Evolutionary conservation across 2,888 invertebrate genomes (phyloP).

Genomic region (Dromius quadrimaculatus): DNA sequence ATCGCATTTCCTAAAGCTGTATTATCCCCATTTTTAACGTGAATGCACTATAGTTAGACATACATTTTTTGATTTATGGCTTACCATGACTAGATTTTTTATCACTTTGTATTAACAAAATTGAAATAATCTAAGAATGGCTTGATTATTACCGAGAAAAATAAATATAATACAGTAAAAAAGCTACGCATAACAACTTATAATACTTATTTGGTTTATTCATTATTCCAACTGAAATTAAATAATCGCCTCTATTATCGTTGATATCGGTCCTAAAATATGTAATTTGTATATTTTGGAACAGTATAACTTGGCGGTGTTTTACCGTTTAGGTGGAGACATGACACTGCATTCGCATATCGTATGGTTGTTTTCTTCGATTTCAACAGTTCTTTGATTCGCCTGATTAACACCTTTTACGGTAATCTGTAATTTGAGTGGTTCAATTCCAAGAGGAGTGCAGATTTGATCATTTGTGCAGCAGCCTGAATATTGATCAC

Average conservation of each 20-base stretch:
- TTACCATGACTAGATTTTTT: no score
- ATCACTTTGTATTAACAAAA: no score
- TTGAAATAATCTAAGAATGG: no score
- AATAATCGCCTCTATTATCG: neutral
- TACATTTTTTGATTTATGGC: no score
- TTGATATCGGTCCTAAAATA: slow-evolving; percentile 5
- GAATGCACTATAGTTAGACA: no score
- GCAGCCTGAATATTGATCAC: slow-evolving; percentile 62
- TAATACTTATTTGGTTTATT: neutral
- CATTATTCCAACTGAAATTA: slow-evolving; percentile 5
- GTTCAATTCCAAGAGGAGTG: slow-evolving; percentile 56
- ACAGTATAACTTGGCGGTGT: slow-evolving; percentile 1
- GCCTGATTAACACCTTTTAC: slow-evolving; percentile 53
- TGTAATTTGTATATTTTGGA: neutral
- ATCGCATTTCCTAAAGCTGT: no score
- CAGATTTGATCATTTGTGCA: slow-evolving; percentile 59
- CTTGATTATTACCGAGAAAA: no score
- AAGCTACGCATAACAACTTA: neutral
- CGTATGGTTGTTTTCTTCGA: slow-evolving; percentile 60
- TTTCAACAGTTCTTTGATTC: slow-evolving; percentile 53
- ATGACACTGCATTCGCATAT: slow-evolving; percentile 58
- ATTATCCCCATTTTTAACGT: no score
- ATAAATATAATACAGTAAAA: slow-evolving; percentile 11
- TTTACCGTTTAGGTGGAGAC: slow-evolving; percentile 53
- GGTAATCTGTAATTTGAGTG: slow-evolving; percentile 58